Evolutionary conservation across 2,888 invertebrate species (phyloP), one percentile per base, ranked within the genome.

Genomic region (Archips xylosteana): DNA sequence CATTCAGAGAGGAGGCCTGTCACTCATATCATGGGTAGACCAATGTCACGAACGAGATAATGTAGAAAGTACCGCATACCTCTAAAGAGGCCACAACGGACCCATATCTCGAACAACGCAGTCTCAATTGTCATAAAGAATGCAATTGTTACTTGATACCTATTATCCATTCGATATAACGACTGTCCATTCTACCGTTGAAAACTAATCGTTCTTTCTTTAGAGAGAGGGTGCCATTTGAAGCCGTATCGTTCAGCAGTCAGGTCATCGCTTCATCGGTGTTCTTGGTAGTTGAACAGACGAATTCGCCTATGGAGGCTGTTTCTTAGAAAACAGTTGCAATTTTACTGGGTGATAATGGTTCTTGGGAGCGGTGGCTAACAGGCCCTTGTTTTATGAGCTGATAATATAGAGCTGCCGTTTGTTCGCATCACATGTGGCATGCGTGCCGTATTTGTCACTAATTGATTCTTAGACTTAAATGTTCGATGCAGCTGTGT

Each of bases 111-210:
- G 64, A 74, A 74, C 74, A 73, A 73, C 68, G 34, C 54, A n/a
- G 65, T 74, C 69, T 74, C 74, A 74, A 74, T 74, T 74, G 65
- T 60, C 70, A 74, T 74, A 74, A 74, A 70, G 74, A 74, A 74
- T 74, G 64, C 73, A 69, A 74, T 74, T 74, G 74, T 74, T 68
- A 68, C 63, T 67, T 63, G 69, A 69, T 64, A 54, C 15, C 54
- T 62, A 42, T 72, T 66, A 71, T 71, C 68, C 54, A 57, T 39
- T 59, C 63, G 15, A 72, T 68, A 54, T 54, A 34, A 67, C 51
- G 66, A 60, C 36, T 34, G 32, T 39, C 32, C 5, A 12, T 39
- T 32, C n/a, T n/a, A 36, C 61, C 10, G 23, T 45, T 63, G 2
- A 15, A 64, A 59, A 49, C 23, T 15, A 42, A 13, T 15, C 63